phyloP scores from a whole-genome alignment of 92 coral and sea anemone genomes.

The Pocillopora meandrina region DNA sequence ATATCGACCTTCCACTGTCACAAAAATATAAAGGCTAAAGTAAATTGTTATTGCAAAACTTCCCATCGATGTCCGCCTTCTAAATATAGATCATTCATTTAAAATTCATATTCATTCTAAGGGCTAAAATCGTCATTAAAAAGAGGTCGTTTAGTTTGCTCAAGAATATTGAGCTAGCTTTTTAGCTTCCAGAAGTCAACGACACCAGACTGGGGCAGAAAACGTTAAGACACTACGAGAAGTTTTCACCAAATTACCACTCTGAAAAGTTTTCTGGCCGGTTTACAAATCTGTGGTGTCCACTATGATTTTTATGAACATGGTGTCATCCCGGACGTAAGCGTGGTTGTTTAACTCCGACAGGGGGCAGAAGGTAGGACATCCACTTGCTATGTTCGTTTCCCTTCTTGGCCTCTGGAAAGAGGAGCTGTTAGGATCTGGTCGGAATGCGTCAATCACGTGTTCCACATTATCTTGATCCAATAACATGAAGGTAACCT shows the following conservation, averaged over 20 bases:
- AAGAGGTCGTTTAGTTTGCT: too few relatives aligned
- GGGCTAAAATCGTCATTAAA: too few relatives aligned
- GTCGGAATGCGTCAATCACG: conserved; percentile 82
- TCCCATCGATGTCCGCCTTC: too few relatives aligned
- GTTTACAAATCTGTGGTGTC: conserved; percentile 54
- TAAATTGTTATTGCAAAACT: too few relatives aligned
- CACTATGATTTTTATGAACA: conserved; percentile 77
- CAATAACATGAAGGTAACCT: conserved; percentile 78
- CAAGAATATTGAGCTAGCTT: not conserved
- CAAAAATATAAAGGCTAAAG: too few relatives aligned
- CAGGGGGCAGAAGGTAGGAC: conserved; percentile 74
- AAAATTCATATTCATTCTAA: too few relatives aligned
- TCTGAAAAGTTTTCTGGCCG: not conserved
- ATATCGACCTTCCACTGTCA: too few relatives aligned
- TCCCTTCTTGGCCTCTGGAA: conserved; percentile 79
- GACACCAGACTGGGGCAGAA: too few relatives aligned
- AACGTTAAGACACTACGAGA: too few relatives aligned
- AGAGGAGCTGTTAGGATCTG: conserved; percentile 84
- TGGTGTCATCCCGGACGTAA: conserved; percentile 70
- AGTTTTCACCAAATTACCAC: too few relatives aligned
- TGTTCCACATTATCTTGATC: conserved; percentile 82
- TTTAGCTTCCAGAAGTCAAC: not conserved
- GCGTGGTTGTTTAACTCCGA: conserved; percentile 77
- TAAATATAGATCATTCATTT: too few relatives aligned
- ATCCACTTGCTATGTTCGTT: conserved; percentile 77